phyloP scores from a whole-genome alignment of 2,797 vertebrate genomes.

The Crypturellus tataupa region DNA sequence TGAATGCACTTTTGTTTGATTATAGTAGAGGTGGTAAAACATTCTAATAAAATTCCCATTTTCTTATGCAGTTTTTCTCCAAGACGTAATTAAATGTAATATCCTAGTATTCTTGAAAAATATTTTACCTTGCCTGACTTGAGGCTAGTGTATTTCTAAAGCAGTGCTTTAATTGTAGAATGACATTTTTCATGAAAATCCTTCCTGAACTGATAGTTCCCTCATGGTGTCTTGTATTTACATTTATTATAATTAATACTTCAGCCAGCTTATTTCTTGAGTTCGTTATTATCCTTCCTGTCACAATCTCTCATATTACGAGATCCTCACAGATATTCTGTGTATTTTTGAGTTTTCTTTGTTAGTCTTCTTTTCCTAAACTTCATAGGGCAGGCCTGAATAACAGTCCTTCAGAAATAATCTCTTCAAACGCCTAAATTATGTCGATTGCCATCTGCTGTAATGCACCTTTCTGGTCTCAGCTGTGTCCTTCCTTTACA shows the following conservation, averaged over 20 bases:
- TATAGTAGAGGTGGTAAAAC: not conserved
- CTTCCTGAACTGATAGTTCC: constrained; percentile 27
- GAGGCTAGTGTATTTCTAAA: constrained; percentile 25
- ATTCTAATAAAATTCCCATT: not conserved
- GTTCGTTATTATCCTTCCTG: constrained; percentile 43
- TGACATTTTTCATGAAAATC: constrained; percentile 46
- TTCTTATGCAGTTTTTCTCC: not conserved
- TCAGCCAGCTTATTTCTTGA: constrained; percentile 51
- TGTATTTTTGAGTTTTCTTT: constrained; percentile 65
- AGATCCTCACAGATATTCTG: constrained; percentile 59
- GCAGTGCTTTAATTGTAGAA: constrained; percentile 52
- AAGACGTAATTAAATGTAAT: constrained; percentile 48
- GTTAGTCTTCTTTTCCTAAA: constrained; percentile 58
- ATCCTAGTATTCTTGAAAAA: constrained; percentile 31
- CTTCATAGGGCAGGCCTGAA: constrained; percentile 45
- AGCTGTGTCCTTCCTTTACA: constrained; percentile 70
- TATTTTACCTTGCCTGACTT: constrained; percentile 29
- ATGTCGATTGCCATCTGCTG: constrained; percentile 69
- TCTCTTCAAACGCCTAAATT: constrained; percentile 73
- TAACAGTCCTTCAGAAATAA: constrained; percentile 75
- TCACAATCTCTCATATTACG: constrained; percentile 49
- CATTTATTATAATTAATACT: constrained; percentile 58
- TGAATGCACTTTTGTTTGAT: not conserved
- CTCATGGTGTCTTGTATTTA: constrained; percentile 54
- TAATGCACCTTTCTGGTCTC: constrained; percentile 67